These are phyloP conservation scores for Mesorhabditis belari DNA, from an alignment of 2,888 invertebrate genomes.

Conservation along the genomic window DNA sequence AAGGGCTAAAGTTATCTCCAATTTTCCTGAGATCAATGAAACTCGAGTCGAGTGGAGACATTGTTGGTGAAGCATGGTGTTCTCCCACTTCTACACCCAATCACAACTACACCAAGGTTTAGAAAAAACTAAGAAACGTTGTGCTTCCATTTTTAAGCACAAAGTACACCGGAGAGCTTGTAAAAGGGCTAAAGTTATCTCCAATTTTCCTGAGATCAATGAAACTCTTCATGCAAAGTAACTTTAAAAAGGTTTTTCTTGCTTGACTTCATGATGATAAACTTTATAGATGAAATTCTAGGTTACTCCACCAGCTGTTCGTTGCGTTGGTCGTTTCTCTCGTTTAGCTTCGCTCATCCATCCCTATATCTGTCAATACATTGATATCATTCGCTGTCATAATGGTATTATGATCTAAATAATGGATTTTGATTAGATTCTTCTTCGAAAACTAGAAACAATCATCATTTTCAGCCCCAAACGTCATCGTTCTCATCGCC, in stretches of 20 bases:
- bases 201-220: too few species aligned
- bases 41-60: conserved; percentile 49
- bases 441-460: too few species aligned
- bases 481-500: not conserved
- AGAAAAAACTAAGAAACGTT: too few species aligned
- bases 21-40: too few species aligned
- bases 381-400: not conserved
- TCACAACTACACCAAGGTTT: conserved; percentile 57
- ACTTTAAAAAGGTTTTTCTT: too few species aligned
- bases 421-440: not conserved
- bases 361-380: not conserved
- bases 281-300: not conserved
- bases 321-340: not conserved
- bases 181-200: too few species aligned
- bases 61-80: conserved; percentile 84
- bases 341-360: not conserved
- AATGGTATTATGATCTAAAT: not conserved
- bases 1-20: too few species aligned
- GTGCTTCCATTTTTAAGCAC: too few species aligned
- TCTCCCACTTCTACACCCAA: conserved; percentile 71
- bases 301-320: not conserved
- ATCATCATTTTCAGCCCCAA: not conserved
- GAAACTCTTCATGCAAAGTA: too few species aligned
- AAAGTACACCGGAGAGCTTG: too few species aligned
- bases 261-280: too few species aligned